Conservation (phyloP, 2,113 vertebrate species). For the Phoenicopterus ruber region DNA sequence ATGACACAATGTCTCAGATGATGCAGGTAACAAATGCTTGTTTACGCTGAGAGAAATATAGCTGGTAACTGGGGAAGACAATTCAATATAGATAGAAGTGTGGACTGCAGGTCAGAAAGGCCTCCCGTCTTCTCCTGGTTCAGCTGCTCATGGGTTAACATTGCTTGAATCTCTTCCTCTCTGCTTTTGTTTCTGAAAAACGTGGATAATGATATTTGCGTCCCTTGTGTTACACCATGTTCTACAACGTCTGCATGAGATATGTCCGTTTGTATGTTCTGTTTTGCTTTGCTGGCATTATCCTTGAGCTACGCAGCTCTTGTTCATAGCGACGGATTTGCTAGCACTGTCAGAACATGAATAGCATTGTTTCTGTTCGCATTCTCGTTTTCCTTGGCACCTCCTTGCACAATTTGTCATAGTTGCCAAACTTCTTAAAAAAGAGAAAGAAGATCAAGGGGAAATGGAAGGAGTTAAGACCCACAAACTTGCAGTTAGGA, state of each 20-base stretch:
- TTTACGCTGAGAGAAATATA: not conserved
- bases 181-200: not conserved
- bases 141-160: not conserved
- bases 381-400: not conserved
- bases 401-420: not conserved
- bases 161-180: not conserved
- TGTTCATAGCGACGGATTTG: not conserved
- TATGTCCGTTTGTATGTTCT: not conserved
- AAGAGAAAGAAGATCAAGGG: not conserved
- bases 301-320: not conserved
- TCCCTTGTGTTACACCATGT: not conserved
- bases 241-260: not conserved
- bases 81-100: not conserved
- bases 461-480: not conserved
- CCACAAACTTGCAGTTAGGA: not conserved
- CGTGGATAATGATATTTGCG: not conserved
- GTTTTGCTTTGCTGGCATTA: not conserved
- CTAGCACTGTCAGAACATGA: not conserved
- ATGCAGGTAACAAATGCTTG: constrained; percentile 69
- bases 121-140: not conserved
- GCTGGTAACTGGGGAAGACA: not conserved
- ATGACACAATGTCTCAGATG: constrained; percentile 81
- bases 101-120: not conserved
- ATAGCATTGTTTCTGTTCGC: not conserved
- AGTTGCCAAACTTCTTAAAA: not conserved